Base-by-base conservation (phyloP, 64 coral and sea anemone genomes). In the Hydrozoanthus tunicans region DNA sequence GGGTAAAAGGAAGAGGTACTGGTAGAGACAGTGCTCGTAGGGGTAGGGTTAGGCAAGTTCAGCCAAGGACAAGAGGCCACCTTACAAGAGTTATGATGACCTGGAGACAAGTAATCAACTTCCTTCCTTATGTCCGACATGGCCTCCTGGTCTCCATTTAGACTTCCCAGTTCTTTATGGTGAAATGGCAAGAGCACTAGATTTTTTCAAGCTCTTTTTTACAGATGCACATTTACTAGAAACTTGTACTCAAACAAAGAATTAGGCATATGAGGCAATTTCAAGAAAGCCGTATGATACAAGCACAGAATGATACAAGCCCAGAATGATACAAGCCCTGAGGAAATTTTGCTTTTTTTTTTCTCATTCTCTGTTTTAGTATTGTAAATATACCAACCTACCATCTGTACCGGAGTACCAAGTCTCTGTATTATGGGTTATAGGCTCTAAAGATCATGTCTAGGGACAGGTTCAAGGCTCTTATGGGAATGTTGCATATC, bases 401-500 rank as follows among this genome's bases (percentile, higher is more conserved):
- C 68, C 62, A 71, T 24, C 68, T 5, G 68, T 71, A 71, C 68
- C 27, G 4, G 68, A 71, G 68, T 71, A 71, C 68, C 17, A 71
- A 71, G 27, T 24, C 68, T 25, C 68, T 71, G 15, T 71, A 71
- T 25, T 25, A 71, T 71, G 68, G 68, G n/a, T 7, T 8, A 72
- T 71, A 15, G 68, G 68, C 68, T 71, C 17, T 14, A 0, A 71
- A 4, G 8, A 71, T 71, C 20, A 71, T 71, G 68, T 71, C 68
- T 24, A 71, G 68, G 68, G 68, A 71, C n/a, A 55, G 90, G 43
- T 91, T 91, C 79, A 91, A 91, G 62, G 62, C 51, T 71, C 59
- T 91, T 12, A 91, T 81, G 90, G 91, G 70, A 51, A 73, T 92
- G 80, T 58, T 77, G 43, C 91, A 92, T 82, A 74, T 86, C 86